Conservation (phyloP, 1,140 invertebrate genomes). For the Orchestia grillus region DNA sequence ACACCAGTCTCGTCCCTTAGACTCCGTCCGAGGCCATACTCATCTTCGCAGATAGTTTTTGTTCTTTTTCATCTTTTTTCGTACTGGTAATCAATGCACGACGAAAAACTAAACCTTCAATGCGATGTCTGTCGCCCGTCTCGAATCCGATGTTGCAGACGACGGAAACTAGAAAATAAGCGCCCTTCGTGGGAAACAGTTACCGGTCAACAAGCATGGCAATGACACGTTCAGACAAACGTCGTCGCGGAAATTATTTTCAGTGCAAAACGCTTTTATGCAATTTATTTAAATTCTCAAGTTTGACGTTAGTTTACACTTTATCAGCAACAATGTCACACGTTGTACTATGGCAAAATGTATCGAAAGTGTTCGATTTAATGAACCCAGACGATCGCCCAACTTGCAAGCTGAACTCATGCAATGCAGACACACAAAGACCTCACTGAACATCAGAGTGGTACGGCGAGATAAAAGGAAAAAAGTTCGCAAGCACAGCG, state of each 20-base stretch:
- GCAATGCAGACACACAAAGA: neutral
- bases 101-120: neutral
- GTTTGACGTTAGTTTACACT: neutral
- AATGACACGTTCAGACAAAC: conserved; percentile 20
- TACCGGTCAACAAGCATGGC: conserved; percentile 13
- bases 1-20: neutral
- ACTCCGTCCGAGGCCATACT: neutral
- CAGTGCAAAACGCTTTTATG: neutral
- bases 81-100: neutral
- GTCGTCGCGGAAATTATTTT: neutral
- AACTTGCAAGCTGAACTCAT: neutral
- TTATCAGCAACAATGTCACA: neutral
- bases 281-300: neutral
- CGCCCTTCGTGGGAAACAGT: neutral
- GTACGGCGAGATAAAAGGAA: conserved; percentile 12
- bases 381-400: neutral
- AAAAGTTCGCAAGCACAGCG: neutral
- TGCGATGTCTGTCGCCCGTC: conserved; percentile 3
- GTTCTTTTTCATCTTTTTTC: neutral
- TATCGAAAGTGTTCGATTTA: neutral
- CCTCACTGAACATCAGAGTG: conserved; percentile 15
- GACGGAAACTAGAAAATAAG: neutral
- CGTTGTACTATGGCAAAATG: neutral
- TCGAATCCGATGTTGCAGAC: neutral
- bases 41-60: neutral